Evolutionary conservation across 1,140 invertebrate genomes (phyloP), one percentile per base, ranked within the genome.

Genomic region (Temnothorax nylanderi): DNA sequence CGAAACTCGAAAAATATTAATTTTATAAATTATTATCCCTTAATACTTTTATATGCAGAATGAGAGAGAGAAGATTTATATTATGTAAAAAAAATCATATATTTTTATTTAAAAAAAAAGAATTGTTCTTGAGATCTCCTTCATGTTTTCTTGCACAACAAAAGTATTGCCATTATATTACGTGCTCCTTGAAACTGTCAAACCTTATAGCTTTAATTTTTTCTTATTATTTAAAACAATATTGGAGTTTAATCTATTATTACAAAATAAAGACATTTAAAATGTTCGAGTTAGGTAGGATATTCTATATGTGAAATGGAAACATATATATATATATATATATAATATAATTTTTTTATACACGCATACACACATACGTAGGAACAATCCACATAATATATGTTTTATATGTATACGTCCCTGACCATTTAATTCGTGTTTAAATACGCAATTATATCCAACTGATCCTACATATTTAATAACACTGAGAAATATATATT

Each of bases 361-460:
- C 69, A 26, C 21, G n/a, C 6, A 47, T 11, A 67, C 41, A n/a
- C 34, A 62, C 32, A 75, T 80, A 74, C 65, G 87, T 90, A 82
- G 85, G 93, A 94, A 94, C 93, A 94, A 92, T 93, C 92, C 93
- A 94, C 91, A 93, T 93, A 90, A 88, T 86, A 75, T 85, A 80
- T 87, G 77, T 91, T 87, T 93, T 90, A 92, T 91, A 93, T 91
- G 89, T 94, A 93, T 91, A 93, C 93, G 92, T 94, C 94, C 93
- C 92, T 93, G 94, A 94, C 92, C 93, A 94, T 94, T 94, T 92
- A 94, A 94, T 94, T 94, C 91, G 92, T 94, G 88, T 93, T 93
- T 92, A 90, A 93, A 77, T 90, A 87, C 67, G 88, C 87, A 93
- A 80, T 92, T 93, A 86, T 86, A 92, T 94, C 94, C 94, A 94